Percentiles rank a stretch among this genome's conserved stretches.
phyloP scores from a whole-genome alignment of 1,140 invertebrate genomes.

The Triops cancriformis region DNA sequence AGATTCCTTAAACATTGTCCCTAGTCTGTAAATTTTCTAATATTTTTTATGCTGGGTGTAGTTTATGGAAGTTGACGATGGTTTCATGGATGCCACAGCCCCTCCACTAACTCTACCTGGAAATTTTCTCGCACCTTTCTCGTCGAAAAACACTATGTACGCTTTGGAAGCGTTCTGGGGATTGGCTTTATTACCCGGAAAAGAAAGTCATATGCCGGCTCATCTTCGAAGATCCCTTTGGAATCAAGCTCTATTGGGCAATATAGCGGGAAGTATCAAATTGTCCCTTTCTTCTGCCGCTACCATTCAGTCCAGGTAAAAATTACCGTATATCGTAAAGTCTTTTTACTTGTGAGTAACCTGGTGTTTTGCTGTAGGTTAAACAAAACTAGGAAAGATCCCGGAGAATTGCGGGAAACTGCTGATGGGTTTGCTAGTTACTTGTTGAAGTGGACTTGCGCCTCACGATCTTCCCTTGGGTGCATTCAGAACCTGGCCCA shows the following conservation, averaged over 20 bases:
- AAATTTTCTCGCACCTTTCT: slow-evolving; percentile 35
- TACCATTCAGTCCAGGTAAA: slow-evolving; percentile 33
- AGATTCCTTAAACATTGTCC: background rate
- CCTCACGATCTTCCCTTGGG: slow-evolving; percentile 34
- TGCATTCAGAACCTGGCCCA: slow-evolving; percentile 34
- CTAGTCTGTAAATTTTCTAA: slow-evolving; percentile 3
- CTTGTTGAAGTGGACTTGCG: slow-evolving; percentile 35
- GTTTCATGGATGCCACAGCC: slow-evolving; percentile 34
- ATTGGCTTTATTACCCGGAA: slow-evolving; percentile 34
- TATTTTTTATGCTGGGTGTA: slow-evolving; percentile 25
- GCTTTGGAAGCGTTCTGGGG: slow-evolving; percentile 37
- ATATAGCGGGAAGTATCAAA: slow-evolving; percentile 35
- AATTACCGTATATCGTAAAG: background rate
- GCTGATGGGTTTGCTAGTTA: slow-evolving; percentile 31
- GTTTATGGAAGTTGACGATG: slow-evolving; percentile 37
- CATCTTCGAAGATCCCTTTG: slow-evolving; percentile 33
- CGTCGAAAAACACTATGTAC: slow-evolving; percentile 35
- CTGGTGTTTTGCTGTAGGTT: background rate
- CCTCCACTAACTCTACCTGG: slow-evolving; percentile 36
- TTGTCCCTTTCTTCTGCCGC: slow-evolving; percentile 34
- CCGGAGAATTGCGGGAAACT: slow-evolving; percentile 22
- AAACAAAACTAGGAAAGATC: slow-evolving; percentile 23
- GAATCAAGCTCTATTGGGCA: slow-evolving; percentile 35
- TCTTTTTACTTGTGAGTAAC: background rate
- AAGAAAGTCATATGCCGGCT: slow-evolving; percentile 21